These are phyloP conservation scores for Hyaena hyaena DNA, from an alignment of 2,113 vertebrate genomes.

Conservation along the genomic window DNA sequence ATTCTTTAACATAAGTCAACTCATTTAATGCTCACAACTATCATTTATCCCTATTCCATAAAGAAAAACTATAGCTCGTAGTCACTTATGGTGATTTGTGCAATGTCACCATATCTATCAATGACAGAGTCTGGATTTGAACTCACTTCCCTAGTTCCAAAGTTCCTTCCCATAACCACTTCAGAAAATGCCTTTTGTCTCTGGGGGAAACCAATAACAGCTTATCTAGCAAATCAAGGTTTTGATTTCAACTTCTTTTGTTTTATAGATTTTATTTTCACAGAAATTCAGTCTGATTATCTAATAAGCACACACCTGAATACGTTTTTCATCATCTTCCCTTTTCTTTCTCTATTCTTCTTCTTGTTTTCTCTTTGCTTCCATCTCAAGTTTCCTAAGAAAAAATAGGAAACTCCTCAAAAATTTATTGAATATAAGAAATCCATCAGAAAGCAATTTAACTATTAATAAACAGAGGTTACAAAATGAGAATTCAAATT, in stretches of 20 bases:
- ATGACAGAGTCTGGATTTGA: not conserved
- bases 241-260: not conserved
- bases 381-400: conserved; percentile 96
- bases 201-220: not conserved
- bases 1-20: not conserved
- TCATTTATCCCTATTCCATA: not conserved
- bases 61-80: not conserved
- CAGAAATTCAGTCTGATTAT: not conserved
- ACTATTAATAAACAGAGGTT: conserved; percentile 9
- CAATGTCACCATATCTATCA: not conserved
- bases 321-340: conserved; percentile 93
- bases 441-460: not conserved
- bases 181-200: not conserved
- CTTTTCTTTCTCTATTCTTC: conserved; percentile 96
- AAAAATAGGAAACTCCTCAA: not conserved
- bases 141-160: not conserved
- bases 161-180: not conserved
- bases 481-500: not conserved
- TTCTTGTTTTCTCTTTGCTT: conserved; percentile 95
- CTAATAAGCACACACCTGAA: conserved; percentile 88
- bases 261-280: not conserved
- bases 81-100: not conserved
- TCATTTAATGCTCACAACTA: not conserved
- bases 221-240: not conserved
- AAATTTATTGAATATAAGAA: not conserved